Evolutionary conservation across 2,888 invertebrate species (phyloP).

Genomic region (Calliopum simillimum): DNA sequence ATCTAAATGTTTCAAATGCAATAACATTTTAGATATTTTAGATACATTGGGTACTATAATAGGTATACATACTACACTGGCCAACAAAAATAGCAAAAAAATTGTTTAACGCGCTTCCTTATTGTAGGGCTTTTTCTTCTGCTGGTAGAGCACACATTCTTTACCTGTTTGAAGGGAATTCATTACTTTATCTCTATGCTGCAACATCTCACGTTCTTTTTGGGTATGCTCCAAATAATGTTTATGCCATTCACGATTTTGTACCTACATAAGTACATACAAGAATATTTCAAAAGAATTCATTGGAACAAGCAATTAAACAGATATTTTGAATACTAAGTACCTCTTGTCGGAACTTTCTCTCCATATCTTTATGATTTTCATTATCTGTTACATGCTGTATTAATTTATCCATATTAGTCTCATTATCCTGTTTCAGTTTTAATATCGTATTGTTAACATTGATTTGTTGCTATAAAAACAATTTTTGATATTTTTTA

Average conservation of each 20-base stretch:
- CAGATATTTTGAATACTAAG: neutral
- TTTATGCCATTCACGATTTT: constrained; percentile 43
- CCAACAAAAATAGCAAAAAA: too few species aligned
- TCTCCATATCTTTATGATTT: neutral
- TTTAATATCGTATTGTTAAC: neutral
- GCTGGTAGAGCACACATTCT: constrained; percentile 45
- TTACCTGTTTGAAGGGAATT: constrained; percentile 38
- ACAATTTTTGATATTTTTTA: neutral
- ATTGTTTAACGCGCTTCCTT: constrained; percentile 41
- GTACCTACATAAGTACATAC: constrained; percentile 13
- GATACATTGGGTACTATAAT: too few species aligned
- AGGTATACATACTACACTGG: too few species aligned
- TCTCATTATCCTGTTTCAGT: neutral
- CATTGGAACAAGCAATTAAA: neutral
- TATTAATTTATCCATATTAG: neutral
- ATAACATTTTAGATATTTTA: too few species aligned
- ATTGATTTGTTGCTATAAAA: constrained; percentile 24
- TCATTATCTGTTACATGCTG: neutral
- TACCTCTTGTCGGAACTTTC: neutral
- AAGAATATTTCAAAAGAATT: neutral
- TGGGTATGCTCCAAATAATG: constrained; percentile 39
- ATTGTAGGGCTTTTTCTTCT: constrained; percentile 41
- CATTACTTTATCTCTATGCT: constrained; percentile 14
- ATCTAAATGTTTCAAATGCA: too few species aligned
- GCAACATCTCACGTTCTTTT: constrained; percentile 31